These are phyloP conservation scores for Tuberolachnus salignus DNA, from an alignment of 2,888 invertebrate genomes.

Conservation along the genomic window DNA sequence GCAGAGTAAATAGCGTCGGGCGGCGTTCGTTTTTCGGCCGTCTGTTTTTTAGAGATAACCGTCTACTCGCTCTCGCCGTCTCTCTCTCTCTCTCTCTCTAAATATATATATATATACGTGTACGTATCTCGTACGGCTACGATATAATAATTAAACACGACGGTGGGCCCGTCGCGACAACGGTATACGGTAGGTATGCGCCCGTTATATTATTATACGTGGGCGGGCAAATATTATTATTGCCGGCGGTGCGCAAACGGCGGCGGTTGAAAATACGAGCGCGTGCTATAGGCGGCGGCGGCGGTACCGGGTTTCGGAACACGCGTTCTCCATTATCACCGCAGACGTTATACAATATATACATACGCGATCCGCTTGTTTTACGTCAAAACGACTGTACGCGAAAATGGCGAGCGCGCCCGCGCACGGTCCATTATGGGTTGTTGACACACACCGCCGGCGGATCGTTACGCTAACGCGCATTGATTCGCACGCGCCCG, in stretches of 20 bases:
- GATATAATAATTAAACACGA: too few species aligned
- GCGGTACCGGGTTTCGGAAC: slow-evolving; percentile 19
- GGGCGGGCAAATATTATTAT: too few species aligned
- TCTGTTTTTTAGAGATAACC: slow-evolving; percentile 45
- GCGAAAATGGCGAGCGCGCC: too few species aligned
- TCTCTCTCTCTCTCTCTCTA: too few species aligned
- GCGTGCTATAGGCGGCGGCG: too few species aligned
- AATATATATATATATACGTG: not conserved
- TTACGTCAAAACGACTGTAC: not conserved
- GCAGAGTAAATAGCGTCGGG: not conserved
- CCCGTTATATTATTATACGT: too few species aligned
- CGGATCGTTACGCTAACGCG: not conserved
- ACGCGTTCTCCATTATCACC: slow-evolving; percentile 51
- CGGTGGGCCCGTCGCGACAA: too few species aligned
- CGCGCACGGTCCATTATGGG: slow-evolving; percentile 8
- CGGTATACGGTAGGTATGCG: too few species aligned
- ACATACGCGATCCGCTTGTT: not conserved
- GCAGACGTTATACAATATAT: not conserved
- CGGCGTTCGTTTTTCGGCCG: slow-evolving; percentile 2
- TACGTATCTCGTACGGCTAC: too few species aligned
- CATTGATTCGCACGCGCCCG: too few species aligned
- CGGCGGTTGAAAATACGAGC: too few species aligned
- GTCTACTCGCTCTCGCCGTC: not conserved
- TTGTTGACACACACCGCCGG: not conserved
- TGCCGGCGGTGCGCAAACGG: not conserved